phyloP scores from a whole-genome alignment of 1,140 invertebrate species.

The Scylla paramamosain region DNA sequence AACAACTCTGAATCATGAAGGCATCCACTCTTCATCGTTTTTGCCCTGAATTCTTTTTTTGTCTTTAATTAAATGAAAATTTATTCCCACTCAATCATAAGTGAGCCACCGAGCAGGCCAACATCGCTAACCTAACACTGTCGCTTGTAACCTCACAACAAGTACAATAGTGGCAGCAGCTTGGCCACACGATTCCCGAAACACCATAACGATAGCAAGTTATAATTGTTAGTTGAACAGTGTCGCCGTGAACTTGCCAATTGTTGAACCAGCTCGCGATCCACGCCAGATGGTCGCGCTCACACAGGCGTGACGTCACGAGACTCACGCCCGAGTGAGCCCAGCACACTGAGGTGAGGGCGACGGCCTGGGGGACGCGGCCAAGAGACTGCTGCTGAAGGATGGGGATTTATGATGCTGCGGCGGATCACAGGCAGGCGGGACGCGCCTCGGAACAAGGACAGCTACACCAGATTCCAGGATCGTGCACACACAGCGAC shows the following conservation, averaged over 20 bases:
- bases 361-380: not conserved
- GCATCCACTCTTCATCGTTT: no score
- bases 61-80: no score
- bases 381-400: not conserved
- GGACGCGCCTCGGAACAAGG: not conserved
- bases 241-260: slow-evolving; percentile 42
- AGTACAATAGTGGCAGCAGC: no score
- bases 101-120: not conserved
- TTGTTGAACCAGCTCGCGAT: slow-evolving; percentile 30
- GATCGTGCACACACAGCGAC: not conserved
- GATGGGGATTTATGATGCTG: not conserved
- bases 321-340: not conserved
- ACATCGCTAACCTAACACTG: not conserved
- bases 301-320: slow-evolving; percentile 40
- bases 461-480: not conserved
- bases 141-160: no score
- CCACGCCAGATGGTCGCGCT: slow-evolving; percentile 39
- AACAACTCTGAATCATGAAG: no score
- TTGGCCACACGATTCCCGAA: no score
- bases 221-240: slow-evolving; percentile 28
- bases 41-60: no score
- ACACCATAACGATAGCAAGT: not conserved
- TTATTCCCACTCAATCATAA: no score
- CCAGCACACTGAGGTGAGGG: not conserved
- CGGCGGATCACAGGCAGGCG: not conserved